Conservation (phyloP, 2,797 vertebrate genomes). For the Scyliorhinus canicula region DNA sequence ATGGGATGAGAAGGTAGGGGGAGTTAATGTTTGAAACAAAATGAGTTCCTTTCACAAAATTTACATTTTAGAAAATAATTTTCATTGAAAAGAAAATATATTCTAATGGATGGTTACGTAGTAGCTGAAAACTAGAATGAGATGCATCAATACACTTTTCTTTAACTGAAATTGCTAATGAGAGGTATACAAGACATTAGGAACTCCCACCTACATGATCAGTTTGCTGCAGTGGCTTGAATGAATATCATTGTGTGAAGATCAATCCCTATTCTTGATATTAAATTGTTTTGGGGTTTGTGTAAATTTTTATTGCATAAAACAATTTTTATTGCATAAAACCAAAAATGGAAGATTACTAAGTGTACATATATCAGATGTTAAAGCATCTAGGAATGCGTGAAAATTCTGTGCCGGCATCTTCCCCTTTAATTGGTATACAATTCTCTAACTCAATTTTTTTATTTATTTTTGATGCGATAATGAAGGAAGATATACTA, state of each 20-base stretch:
- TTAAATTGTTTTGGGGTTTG: neutral
- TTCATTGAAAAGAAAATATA: neutral
- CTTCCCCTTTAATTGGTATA: neutral
- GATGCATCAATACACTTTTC: neutral
- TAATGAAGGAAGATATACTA: neutral
- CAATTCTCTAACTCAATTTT: neutral
- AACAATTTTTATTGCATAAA: neutral
- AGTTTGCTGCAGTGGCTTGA: neutral
- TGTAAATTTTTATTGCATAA: neutral
- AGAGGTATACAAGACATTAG: neutral
- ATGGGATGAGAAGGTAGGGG: constrained; percentile 95
- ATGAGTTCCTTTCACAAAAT: neutral
- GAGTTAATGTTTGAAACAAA: neutral
- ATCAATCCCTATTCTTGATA: neutral
- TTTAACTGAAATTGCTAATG: neutral
- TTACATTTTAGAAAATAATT: neutral
- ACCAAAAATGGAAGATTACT: neutral
- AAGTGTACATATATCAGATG: neutral
- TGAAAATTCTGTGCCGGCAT: neutral
- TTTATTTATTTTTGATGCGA: no score
- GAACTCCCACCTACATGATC: neutral
- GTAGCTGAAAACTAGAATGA: neutral
- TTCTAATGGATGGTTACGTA: neutral
- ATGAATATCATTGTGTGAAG: neutral
- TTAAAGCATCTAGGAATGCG: neutral